Evolutionary conservation across 2,888 invertebrate genomes (phyloP).

Genomic region (Ceramica pisi): DNA sequence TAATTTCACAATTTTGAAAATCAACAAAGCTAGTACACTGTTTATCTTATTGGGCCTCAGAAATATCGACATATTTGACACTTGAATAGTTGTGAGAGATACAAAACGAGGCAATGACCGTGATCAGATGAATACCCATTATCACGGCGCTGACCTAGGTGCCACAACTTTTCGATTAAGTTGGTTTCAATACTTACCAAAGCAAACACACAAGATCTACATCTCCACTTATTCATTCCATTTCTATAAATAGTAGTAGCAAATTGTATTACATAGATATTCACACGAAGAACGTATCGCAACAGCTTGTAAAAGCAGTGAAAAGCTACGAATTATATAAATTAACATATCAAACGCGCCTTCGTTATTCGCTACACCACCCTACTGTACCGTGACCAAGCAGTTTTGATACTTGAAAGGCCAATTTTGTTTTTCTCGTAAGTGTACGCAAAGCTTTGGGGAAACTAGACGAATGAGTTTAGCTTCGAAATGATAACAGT

Average conservation of each 20-base stretch:
- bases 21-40: background rate
- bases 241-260: conserved; percentile 49
- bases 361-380: conserved; percentile 82
- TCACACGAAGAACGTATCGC: conserved; percentile 68
- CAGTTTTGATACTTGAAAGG: conserved; percentile 69
- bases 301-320: conserved; percentile 80
- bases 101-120: background rate
- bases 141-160: background rate
- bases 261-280: conserved; percentile 64
- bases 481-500: background rate
- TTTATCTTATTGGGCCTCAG: background rate
- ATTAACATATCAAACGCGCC: conserved; percentile 88
- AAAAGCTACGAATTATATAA: conserved; percentile 84
- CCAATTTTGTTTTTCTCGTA: conserved; percentile 12
- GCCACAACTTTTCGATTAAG: background rate
- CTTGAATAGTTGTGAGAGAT: too few species aligned
- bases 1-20: background rate
- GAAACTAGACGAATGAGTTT: background rate
- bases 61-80: too few species aligned
- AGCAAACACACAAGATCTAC: conserved; percentile 14
- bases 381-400: conserved; percentile 67
- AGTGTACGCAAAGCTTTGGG: background rate
- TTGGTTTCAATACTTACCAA: background rate
- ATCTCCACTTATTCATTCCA: conserved; percentile 32
- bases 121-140: background rate